Evolutionary conservation across 1,140 invertebrate species (phyloP), one percentile per base, ranked within the genome.

Genomic region (Nomia melanderi): DNA sequence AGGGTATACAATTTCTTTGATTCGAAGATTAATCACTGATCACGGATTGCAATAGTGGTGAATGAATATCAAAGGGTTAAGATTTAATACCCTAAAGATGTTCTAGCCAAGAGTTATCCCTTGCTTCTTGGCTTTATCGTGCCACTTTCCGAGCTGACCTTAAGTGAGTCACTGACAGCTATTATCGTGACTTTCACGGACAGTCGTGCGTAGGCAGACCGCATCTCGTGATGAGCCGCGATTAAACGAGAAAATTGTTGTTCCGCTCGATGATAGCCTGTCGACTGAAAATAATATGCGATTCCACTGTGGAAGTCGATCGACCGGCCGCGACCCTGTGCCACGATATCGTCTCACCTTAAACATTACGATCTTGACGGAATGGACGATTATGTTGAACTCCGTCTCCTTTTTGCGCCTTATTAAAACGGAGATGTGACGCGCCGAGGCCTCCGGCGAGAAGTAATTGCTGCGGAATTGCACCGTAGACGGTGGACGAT

Each of bases 201-300:
- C 73, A 63, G 57, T 54, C 57, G 59, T 60, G 66, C 78, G 78
- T 77, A 77, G 78, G 78, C 78, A 64, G 74, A 64, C 39, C 73
- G 50, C 66, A 77, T 80, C 75, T 77, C 78, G 78, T 80, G 78
- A 80, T 72, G 78, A 77, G 67, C 66, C 59, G 60, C 67, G 78
- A 80, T 80, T 80, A 77, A 71, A 71, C 66, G 75, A 77, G 75
- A 80, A 80, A 77, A 80, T 80, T 80, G 75, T 77, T 80, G 67
- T 72, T 77, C 78, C 78, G 78, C 53, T 25, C 78, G 65, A 70
- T 64, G 73, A 79, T 77, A 79, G 78, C 57, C 67, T 71, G 75
- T 71, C 50, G 47, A 50, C 74, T 54, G 50, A 64, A 77, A 80
- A 77, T 80, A 80, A 80, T 72, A 70, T n/a, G 66, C 67, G 75